Base-by-base conservation (phyloP, 2,113 vertebrate species). In the Ahaetulla prasina region DNA sequence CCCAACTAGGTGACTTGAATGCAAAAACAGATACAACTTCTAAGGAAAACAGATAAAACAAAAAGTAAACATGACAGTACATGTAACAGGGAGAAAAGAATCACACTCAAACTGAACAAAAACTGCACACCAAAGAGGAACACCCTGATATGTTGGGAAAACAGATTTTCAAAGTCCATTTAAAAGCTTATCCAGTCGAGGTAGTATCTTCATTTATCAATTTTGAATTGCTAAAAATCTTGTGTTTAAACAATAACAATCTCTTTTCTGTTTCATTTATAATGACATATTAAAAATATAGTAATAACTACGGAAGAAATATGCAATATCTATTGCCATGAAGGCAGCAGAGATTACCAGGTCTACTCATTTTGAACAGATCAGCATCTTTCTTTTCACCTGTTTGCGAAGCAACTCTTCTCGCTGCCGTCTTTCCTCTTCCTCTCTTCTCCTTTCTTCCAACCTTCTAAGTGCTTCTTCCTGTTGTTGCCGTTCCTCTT, bases 401-500 rank as follows among this genome's bases (percentile, higher is more conserved):
- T 99, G 99, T 97, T 99, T 99, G 92, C 98, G 98, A 84, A 99
- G 97, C 94, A 99, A 94, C 90, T 99, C 99, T 95, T 99, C 99
- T 87, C 98, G 97, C 96, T 99, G 98, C 89, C 97, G 98, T 63
- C 98, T 98, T 89, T 99, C 99, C 88, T 99, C 99, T 88, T 99
- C 99, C 93, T 99, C 98, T 97, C 98, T 97, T 94, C 98, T 98
- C 57, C 98, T 98, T 93, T 99, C 99, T 94, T 99, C 99, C 92
- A 98, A 91, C 93, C 98, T 98, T 90, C 98, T 97, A 80, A 98
- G 98, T 89, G 98, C 98, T 96, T 99, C 99, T 94, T 99, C 99
- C 93, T 99, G 98, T 49, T 99, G 98, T 94, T 98, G 97, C 90
- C 99, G 96, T 94, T 99, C 99, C 93, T 99, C 99, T 92, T 99